Conservation (phyloP, 1,140 invertebrate species). For the Maniola jurtina region DNA sequence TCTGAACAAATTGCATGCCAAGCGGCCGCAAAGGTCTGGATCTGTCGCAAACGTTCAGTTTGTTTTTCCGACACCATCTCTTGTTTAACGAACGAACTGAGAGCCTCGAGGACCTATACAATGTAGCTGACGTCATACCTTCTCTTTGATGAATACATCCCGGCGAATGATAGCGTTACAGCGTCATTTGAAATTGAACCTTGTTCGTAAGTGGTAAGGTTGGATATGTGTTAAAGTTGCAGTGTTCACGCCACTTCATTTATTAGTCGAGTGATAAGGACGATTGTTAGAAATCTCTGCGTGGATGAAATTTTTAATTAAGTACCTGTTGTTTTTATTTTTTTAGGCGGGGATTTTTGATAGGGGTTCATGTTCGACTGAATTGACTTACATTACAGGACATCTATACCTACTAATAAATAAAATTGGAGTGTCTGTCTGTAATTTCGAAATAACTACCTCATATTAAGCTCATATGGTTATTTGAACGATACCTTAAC, state of each 20-base stretch:
- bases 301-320: constrained; percentile 10
- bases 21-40: background rate
- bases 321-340: background rate
- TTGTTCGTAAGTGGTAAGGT: background rate
- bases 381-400: too few relatives aligned
- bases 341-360: background rate
- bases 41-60: background rate
- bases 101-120: constrained; percentile 26
- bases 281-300: constrained; percentile 6
- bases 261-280: constrained; percentile 7
- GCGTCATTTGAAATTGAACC: constrained; percentile 5
- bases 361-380: too few relatives aligned
- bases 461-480: too few relatives aligned
- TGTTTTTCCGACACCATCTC: constrained; percentile 12
- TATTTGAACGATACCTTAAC: too few relatives aligned
- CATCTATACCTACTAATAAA: too few relatives aligned
- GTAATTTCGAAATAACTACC: too few relatives aligned
- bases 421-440: too few relatives aligned
- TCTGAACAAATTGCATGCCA: background rate
- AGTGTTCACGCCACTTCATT: background rate
- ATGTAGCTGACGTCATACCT: constrained; percentile 21
- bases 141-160: constrained; percentile 25
- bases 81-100: constrained; percentile 21
- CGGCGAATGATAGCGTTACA: background rate
- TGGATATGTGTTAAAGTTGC: background rate